Conservation (phyloP, 2,888 invertebrate genomes). For the Listrodromus nycthemerus region DNA sequence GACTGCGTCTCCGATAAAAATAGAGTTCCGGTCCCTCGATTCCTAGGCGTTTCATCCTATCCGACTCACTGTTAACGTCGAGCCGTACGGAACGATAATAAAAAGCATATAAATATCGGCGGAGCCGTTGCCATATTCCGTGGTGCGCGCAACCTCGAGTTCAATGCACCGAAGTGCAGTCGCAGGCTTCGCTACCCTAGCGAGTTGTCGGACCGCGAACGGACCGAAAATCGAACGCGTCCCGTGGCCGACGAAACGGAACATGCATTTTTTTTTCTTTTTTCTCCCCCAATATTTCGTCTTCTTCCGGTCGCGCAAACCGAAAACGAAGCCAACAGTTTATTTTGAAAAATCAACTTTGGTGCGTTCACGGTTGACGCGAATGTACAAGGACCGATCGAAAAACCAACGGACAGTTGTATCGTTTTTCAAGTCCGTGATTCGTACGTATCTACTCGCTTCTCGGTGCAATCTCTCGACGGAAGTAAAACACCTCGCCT, state of each 20-base stretch:
- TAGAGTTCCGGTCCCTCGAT: conserved; percentile 53
- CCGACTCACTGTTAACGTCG: conserved; percentile 24
- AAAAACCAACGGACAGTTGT: too few relatives aligned
- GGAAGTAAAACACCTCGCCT: conserved; percentile 39
- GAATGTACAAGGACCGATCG: too few relatives aligned
- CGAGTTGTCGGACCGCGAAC: too few relatives aligned
- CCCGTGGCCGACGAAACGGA: too few relatives aligned
- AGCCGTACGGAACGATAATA: conserved; percentile 49
- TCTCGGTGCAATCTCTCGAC: conserved; percentile 51
- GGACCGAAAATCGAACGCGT: too few relatives aligned
- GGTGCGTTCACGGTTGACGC: too few relatives aligned
- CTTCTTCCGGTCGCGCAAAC: too few relatives aligned
- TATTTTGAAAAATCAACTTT: too few relatives aligned
- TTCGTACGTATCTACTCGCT: conserved; percentile 56
- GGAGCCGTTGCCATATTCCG: conserved; percentile 23
- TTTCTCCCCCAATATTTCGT: too few relatives aligned
- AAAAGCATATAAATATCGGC: conserved; percentile 57
- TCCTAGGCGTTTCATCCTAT: conserved; percentile 9
- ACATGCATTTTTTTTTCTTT: too few relatives aligned
- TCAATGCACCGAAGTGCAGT: conserved; percentile 63
- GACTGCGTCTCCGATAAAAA: conserved; percentile 38
- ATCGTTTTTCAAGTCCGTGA: too few relatives aligned
- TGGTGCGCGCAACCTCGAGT: conserved; percentile 52
- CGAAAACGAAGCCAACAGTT: too few relatives aligned
- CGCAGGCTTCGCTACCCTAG: conserved; percentile 27